phyloP scores from a whole-genome alignment of 2,888 invertebrate species.

The Erebia palarica region DNA sequence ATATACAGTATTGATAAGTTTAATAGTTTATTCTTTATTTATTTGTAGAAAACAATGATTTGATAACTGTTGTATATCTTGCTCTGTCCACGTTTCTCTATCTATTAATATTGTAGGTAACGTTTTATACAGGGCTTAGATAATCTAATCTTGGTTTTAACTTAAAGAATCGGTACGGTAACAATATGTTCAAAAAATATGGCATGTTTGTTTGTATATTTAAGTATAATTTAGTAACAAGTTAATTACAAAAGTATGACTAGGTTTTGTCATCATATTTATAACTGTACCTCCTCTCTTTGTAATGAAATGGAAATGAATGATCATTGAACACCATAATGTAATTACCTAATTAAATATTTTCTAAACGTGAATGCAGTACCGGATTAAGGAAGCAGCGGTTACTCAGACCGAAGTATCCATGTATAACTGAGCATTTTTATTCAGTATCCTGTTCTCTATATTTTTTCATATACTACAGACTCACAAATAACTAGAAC shows the following conservation, averaged over 20 bases:
- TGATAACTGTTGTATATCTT: conserved; percentile 55
- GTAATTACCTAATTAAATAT: neutral
- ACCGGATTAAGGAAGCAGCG: conserved; percentile 5
- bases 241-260: neutral
- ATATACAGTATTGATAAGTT: conserved; percentile 75
- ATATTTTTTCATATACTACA: no score
- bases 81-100: conserved; percentile 72
- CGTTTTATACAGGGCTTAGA: conserved; percentile 67
- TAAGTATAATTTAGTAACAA: neutral
- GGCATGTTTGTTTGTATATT: conserved; percentile 7
- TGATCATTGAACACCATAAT: conserved; percentile 7
- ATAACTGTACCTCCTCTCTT: neutral
- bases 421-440: neutral
- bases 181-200: conserved; percentile 47
- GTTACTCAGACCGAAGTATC: neutral
- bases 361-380: conserved; percentile 18
- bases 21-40: conserved; percentile 63
- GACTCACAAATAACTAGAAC: no score
- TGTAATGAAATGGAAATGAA: neutral
- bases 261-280: conserved; percentile 1
- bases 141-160: conserved; percentile 53
- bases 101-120: conserved; percentile 57
- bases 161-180: conserved; percentile 45
- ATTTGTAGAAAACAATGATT: conserved; percentile 53
- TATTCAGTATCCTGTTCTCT: neutral